Base-by-base conservation (phyloP, 2,113 vertebrate species). In the Grammomys dolichurus region DNA sequence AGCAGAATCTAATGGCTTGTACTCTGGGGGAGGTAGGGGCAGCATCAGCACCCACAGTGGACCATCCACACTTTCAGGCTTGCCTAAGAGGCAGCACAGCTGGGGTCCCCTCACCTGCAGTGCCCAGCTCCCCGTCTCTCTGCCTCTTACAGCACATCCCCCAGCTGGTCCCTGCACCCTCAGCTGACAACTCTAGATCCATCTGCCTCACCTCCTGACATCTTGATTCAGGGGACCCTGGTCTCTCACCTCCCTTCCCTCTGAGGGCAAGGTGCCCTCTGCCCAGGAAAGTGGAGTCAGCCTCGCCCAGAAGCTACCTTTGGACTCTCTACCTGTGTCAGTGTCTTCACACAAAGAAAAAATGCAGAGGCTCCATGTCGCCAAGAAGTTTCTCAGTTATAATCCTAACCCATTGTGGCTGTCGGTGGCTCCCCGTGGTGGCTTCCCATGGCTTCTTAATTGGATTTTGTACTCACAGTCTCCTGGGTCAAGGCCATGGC, bases 1-100 rank as follows among this genome's bases (percentile, higher is more conserved):
- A 4, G 60, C 87, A n/a, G 16, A 1, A 0, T 1, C 0, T 8
- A 19, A 5, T 6, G 48, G 10, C 2, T 0, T n/a, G 4, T 22
- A 85, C 1, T 2, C 20, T n/a, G 86, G 28, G 33, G 86, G 58
- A 56, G 8, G 73, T 13, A 11, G 36, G 51, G 31, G 9, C 17
- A 17, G n/a, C 58, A 31, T 31, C 20, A 4, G 24, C 24, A 69
- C 36, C 7, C 51, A 4, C 12, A 9, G 69, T 2, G 51, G 77
- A 36, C 9, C 2, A 12, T 36, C 26, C 36, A 1, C 5, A 11
- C 22, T 8, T 48, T 43, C 78, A 5, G 91, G 80, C 72, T 7
- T 84, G 69, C 36, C 4, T 7, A 31, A 54, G 20, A 1, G 22
- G 36, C 19, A 19, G 14, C 13, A n/a, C 60, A 67, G 58, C 14